Percentiles rank a stretch among this genome's conserved stretches.
These are phyloP conservation scores for Actinopyga echinites DNA, from an alignment of 53 echinoderm and acorn worm species.

Conservation along the genomic window DNA sequence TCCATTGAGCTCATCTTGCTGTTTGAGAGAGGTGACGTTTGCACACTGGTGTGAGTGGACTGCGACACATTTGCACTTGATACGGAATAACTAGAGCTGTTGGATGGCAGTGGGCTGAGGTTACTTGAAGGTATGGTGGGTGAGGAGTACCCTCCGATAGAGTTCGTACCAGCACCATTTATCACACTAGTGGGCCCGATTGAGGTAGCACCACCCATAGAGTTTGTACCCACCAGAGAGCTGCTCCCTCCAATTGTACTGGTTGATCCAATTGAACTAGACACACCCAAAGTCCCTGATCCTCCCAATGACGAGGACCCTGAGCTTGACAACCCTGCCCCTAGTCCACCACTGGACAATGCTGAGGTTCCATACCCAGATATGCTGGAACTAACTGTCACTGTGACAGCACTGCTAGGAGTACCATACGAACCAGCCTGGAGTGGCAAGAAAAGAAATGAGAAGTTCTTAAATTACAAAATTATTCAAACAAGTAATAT, in stretches of 20 bases:
- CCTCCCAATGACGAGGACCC: conserved; percentile 19
- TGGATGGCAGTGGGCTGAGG: conserved; percentile 55
- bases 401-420: conserved; percentile 32
- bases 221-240: conserved; percentile 39
- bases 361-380: conserved; percentile 12
- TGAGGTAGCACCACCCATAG: conserved; percentile 36
- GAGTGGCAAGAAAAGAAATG: not conserved
- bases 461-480: no score
- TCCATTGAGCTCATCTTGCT: conserved; percentile 80
- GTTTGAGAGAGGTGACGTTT: conserved; percentile 67
- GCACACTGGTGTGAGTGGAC: conserved; percentile 72
- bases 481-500: no score
- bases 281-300: conserved; percentile 23
- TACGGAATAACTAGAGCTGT: conserved; percentile 21
- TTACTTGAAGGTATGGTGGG: conserved; percentile 20
- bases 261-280: conserved; percentile 38
- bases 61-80: conserved; percentile 64
- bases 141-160: conserved; percentile 13
- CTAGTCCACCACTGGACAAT: conserved; percentile 34
- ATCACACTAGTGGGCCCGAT: conserved; percentile 33
- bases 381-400: conserved; percentile 34
- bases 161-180: conserved; percentile 38
- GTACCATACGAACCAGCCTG: conserved; percentile 40
- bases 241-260: conserved; percentile 47
- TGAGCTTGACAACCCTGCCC: conserved; percentile 8